phyloP scores from a whole-genome alignment of 2,113 vertebrate species.

The Leucoraja erinaceus region DNA sequence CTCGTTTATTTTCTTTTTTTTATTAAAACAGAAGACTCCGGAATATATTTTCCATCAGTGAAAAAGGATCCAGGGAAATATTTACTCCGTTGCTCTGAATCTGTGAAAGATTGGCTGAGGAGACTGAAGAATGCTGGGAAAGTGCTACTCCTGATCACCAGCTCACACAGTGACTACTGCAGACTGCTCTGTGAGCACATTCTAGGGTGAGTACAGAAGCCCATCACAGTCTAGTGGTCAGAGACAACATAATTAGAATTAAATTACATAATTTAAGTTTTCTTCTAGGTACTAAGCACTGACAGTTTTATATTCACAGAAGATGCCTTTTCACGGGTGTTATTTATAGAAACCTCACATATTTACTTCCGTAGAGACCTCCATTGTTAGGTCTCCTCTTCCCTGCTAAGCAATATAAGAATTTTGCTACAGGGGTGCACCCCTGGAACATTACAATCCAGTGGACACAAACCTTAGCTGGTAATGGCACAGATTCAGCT shows the following conservation, averaged over 20 bases:
- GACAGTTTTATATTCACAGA: neutral
- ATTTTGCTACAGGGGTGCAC: neutral
- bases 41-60: slow-evolving; percentile 84
- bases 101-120: slow-evolving; percentile 79
- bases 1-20: slow-evolving; percentile 41
- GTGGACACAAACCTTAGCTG: neutral
- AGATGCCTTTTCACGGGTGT: no score
- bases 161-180: slow-evolving; percentile 93
- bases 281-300: neutral
- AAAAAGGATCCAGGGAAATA: slow-evolving; percentile 78
- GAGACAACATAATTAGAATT: neutral
- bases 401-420: neutral
- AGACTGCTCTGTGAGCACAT: slow-evolving; percentile 80
- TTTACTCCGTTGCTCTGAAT: slow-evolving; percentile 75
- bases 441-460: neutral
- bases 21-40: slow-evolving; percentile 69
- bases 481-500: neutral
- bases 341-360: neutral
- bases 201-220: slow-evolving; percentile 68
- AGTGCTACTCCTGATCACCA: slow-evolving; percentile 82
- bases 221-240: neutral
- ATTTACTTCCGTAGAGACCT: neutral
- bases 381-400: neutral
- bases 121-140: slow-evolving; percentile 78
- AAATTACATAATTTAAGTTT: neutral